phyloP scores from a whole-genome alignment of 2,888 invertebrate species.

The Aporophyla nigra region DNA sequence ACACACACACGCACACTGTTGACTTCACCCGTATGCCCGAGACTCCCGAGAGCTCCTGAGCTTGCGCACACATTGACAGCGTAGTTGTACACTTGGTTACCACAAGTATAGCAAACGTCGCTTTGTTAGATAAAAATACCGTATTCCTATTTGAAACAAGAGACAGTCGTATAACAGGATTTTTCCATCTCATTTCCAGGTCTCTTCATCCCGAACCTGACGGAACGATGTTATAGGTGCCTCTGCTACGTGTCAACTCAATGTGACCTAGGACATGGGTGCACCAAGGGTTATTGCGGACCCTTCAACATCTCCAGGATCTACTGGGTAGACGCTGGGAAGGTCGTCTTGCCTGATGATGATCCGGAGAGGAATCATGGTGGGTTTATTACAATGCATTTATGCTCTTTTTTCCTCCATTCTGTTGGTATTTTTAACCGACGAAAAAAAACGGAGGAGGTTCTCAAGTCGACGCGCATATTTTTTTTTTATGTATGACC shows the following conservation, averaged over 20 bases:
- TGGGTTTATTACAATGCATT: conserved; percentile 51
- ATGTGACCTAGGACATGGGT: conserved; percentile 88
- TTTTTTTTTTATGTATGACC: no score
- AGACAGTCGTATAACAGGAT: not conserved
- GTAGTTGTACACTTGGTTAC: not conserved
- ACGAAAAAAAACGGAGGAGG: no score
- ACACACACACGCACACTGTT: not conserved
- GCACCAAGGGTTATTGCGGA: conserved; percentile 88
- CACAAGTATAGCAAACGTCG: not conserved
- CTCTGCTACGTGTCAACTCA: conserved; percentile 90
- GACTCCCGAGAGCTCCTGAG: not conserved
- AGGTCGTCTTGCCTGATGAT: conserved; percentile 89
- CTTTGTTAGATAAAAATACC: not conserved
- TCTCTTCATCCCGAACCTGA: conserved; percentile 86
- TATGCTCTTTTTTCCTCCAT: not conserved
- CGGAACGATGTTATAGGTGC: conserved; percentile 89
- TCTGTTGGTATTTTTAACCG: not conserved
- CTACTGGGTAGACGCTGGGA: conserved; percentile 92
- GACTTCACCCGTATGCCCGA: not conserved
- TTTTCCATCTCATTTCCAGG: conserved; percentile 72
- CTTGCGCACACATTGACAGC: not conserved
- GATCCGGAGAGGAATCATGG: conserved; percentile 88
- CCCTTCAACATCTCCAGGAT: conserved; percentile 92
- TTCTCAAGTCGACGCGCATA: no score
- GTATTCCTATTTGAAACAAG: not conserved